Percentiles rank a stretch among this genome's conserved stretches.
phyloP scores from a whole-genome alignment of 2,113 vertebrate genomes.

The Eulacestoma nigropectus region DNA sequence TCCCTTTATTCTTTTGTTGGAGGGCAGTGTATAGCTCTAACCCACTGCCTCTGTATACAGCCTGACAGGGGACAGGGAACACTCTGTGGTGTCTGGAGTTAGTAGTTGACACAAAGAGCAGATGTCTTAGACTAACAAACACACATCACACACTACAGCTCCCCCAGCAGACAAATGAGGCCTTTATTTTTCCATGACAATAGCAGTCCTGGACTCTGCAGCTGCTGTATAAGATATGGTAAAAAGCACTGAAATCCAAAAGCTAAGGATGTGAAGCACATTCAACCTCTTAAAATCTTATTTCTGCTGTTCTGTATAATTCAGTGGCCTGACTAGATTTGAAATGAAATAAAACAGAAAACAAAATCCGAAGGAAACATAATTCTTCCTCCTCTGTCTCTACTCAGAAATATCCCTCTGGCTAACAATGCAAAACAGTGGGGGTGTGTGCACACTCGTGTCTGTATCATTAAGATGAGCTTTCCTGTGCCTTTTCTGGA shows the following conservation, averaged over 20 bases:
- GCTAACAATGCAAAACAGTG: not conserved
- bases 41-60: slow-evolving; percentile 45
- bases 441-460: not conserved
- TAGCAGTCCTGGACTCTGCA: slow-evolving; percentile 64
- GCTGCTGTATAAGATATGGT: slow-evolving; percentile 48
- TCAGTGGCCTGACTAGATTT: not conserved
- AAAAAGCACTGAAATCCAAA: slow-evolving; percentile 17
- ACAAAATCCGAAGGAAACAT: not conserved
- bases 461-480: not conserved
- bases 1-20: slow-evolving; percentile 44
- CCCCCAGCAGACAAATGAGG: slow-evolving; percentile 60
- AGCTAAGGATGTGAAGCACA: slow-evolving; percentile 43
- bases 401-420: not conserved
- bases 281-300: slow-evolving; percentile 3
- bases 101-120: slow-evolving; percentile 75
- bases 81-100: slow-evolving; percentile 56
- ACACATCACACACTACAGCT: slow-evolving; percentile 55
- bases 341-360: not conserved
- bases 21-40: not conserved
- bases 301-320: slow-evolving; percentile 23
- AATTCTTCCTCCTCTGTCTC: not conserved
- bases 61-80: slow-evolving; percentile 42
- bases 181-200: slow-evolving; percentile 62
- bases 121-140: slow-evolving; percentile 81
- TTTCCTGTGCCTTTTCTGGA: not conserved